phyloP scores from a whole-genome alignment of 2,797 vertebrate species.

The Sebastes jordani region DNA sequence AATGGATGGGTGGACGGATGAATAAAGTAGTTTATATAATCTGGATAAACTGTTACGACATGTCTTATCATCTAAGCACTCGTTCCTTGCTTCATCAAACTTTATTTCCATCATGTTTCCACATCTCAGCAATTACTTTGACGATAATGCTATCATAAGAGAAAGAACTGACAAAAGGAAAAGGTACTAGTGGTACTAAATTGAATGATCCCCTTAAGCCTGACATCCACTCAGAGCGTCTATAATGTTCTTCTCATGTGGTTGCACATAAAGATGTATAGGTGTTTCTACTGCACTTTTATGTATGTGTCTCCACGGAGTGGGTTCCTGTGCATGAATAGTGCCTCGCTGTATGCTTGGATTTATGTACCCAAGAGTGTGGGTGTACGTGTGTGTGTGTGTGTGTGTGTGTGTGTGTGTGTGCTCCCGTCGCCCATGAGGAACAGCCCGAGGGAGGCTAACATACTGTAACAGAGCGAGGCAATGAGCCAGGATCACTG shows the following conservation, averaged over 20 bases:
- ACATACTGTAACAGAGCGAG: slow-evolving; percentile 49
- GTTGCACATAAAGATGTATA: not conserved
- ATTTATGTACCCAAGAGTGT: slow-evolving; percentile 13
- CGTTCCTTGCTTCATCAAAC: not conserved
- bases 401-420: slow-evolving; percentile 4
- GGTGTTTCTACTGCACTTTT: not conserved
- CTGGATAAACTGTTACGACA: not conserved
- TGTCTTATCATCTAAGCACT: not conserved
- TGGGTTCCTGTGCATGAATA: not conserved
- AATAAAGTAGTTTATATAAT: not conserved
- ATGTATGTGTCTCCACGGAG: not conserved
- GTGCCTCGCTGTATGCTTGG: not conserved
- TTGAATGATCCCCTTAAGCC: not conserved
- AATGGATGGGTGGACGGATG: not conserved
- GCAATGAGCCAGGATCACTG: slow-evolving; percentile 67
- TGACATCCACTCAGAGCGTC: not conserved
- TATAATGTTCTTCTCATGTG: not conserved
- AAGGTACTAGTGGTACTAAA: not conserved
- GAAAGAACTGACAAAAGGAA: not conserved
- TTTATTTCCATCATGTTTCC: not conserved
- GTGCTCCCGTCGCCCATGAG: slow-evolving; percentile 35
- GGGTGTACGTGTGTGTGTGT: not conserved
- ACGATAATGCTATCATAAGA: not conserved
- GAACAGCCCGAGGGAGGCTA: slow-evolving; percentile 41
- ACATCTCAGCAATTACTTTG: not conserved